Conservation (phyloP, 2,113 vertebrate genomes). For the Crotalus helleri region DNA sequence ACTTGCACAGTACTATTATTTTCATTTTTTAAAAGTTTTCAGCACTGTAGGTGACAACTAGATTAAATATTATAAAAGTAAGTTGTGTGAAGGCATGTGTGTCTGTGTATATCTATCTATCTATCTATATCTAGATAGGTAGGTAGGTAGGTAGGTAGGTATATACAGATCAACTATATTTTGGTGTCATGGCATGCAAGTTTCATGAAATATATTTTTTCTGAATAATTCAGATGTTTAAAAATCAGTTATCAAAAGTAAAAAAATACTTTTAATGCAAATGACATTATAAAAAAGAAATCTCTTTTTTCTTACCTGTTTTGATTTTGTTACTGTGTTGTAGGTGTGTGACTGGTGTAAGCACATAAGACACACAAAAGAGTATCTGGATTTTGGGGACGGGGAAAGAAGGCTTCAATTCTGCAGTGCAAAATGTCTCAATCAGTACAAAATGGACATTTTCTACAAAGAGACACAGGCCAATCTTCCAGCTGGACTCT, state of each 20-base stretch:
- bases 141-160: not conserved
- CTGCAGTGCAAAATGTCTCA: conserved; percentile 99
- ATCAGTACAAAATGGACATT: conserved; percentile 99
- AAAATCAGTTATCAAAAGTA: conserved; percentile 46
- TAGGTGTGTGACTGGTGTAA: conserved; percentile 99
- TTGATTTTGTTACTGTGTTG: conserved; percentile 74
- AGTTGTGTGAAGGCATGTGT: not conserved
- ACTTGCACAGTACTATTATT: not conserved
- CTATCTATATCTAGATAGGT: no score
- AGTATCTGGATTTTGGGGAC: conserved; percentile 99
- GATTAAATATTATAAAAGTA: not conserved
- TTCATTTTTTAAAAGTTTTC: not conserved
- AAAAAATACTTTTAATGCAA: conserved; percentile 46
- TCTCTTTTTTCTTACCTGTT: conserved; percentile 69
- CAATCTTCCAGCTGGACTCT: conserved; percentile 91
- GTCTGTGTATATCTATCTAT: not conserved
- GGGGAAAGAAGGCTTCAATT: conserved; percentile 98
- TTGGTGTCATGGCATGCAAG: not conserved
- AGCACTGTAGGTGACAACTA: not conserved
- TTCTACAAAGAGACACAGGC: conserved; percentile 99
- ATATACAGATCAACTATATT: conserved; percentile 7
- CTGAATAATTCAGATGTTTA: conserved; percentile 45
- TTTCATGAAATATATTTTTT: conserved; percentile 33
- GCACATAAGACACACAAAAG: conserved; percentile 99
- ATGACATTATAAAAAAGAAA: conserved; percentile 63